These are phyloP conservation scores for Gnathonemus echidnorhynchus DNA, from an alignment of 2,113 vertebrate species.

Conservation along the genomic window DNA sequence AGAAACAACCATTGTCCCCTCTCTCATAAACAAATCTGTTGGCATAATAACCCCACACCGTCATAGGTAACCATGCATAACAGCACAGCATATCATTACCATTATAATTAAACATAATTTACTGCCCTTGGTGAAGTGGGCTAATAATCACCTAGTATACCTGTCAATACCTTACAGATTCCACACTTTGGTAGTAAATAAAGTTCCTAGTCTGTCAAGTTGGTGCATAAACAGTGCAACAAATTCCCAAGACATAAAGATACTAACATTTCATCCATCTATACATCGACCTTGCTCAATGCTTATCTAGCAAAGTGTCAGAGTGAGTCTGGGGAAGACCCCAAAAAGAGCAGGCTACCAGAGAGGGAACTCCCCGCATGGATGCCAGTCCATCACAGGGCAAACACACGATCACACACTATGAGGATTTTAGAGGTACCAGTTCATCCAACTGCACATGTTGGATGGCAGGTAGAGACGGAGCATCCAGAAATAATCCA, in stretches of 20 bases:
- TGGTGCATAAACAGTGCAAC: not conserved
- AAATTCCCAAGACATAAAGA: not conserved
- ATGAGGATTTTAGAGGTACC: not conserved
- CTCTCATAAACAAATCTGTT: not conserved
- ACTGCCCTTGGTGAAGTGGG: not conserved
- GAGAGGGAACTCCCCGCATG: not conserved
- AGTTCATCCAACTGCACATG: not conserved
- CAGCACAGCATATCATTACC: not conserved
- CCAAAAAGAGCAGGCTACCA: not conserved
- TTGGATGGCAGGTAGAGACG: not conserved
- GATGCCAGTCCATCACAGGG: not conserved
- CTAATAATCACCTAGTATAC: not conserved
- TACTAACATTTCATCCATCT: not conserved
- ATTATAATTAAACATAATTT: not conserved
- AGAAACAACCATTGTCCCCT: not conserved
- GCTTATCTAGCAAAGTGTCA: not conserved
- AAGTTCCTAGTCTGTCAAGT: not conserved
- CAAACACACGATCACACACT: not conserved
- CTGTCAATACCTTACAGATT: not conserved
- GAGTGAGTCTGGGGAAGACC: not conserved
- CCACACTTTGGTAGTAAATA: not conserved
- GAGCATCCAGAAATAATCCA: not conserved
- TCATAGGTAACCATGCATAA: not conserved
- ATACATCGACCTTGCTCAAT: not conserved
- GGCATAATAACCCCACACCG: not conserved